Conservation (phyloP, 2,888 invertebrate genomes). For the Disparrhopalites patrizii region DNA sequence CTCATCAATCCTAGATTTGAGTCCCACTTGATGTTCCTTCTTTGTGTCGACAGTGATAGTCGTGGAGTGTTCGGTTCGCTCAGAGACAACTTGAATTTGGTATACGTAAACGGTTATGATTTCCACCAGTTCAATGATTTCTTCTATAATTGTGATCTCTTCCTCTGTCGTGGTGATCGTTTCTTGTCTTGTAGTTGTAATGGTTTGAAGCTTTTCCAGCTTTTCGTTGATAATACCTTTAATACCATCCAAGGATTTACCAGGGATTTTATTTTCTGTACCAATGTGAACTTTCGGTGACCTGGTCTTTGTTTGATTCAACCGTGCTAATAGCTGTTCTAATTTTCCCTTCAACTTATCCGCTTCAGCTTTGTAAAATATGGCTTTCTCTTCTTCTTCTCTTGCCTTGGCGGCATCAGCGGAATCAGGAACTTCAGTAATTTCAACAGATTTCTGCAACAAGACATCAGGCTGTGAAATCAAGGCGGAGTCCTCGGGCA, state of each 20-base stretch:
- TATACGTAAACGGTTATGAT: conserved; percentile 79
- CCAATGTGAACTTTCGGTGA: background rate
- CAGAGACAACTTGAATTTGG: conserved; percentile 75
- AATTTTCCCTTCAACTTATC: conserved; percentile 52
- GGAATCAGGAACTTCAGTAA: conserved; percentile 60
- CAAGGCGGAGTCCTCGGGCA: no score
- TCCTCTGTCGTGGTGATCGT: conserved; percentile 61
- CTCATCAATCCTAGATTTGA: conserved; percentile 52
- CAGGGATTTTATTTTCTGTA: background rate
- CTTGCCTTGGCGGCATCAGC: conserved; percentile 46
- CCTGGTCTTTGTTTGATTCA: background rate
- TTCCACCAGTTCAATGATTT: conserved; percentile 70
- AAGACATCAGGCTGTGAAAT: no score
- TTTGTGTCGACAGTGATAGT: conserved; percentile 49
- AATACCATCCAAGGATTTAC: background rate
- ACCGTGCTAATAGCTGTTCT: background rate
- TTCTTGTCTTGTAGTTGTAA: background rate
- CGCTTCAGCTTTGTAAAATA: conserved; percentile 65
- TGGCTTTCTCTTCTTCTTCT: conserved; percentile 62
- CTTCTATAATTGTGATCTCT: conserved; percentile 62
- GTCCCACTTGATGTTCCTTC: conserved; percentile 10
- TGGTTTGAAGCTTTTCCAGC: background rate
- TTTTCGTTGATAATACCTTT: background rate
- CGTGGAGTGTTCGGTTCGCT: conserved; percentile 52
- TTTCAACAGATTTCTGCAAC: conserved; percentile 55